Base-by-base conservation (phyloP, 2,797 vertebrate species). In the Eleutherodactylus coqui region DNA sequence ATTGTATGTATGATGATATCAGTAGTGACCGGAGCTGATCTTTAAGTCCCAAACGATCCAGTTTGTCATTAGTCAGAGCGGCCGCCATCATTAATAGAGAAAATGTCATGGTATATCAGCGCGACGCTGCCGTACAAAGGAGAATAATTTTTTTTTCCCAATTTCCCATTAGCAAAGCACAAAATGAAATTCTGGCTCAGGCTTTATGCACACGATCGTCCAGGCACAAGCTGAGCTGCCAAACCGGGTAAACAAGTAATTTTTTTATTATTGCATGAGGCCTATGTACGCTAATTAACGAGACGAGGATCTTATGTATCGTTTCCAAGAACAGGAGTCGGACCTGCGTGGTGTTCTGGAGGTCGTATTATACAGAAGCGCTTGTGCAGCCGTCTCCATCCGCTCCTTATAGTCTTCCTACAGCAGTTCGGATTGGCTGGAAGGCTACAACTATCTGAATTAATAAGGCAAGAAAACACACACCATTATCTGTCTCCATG, bases 401-500 rank as follows among this genome's bases (percentile, higher is more conserved):
- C 34, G 17, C 36, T 55, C 14, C 27, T 27, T 62, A 11, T 6
- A 14, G 55, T 16, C 19, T 11, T 60, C 49, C 80, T 34, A 2
- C 27, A 17, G 53, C 51, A 5, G 19, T 27, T 75, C 43, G 10
- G 62, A 77, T 77, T 84, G 58, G 43, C 73, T 53, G 58, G 24
- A 7, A 77, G 83, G 55, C 47, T 53, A 38, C 34, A 69, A 73
- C 47, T 24, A 67, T 84, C 32, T 41, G 75, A 67, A 84, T 77
- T 84, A 84, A 84, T 84, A 84, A 29, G 75, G 75, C 58, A 64
- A 51, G 32, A n/a, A 45, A 67, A 27, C 60, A 41, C 73, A 69
- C 43, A 27, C 60, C 83, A 77, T 83, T 83, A 83, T 83, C 81
- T 83, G 69, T 83, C 45, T 67, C 73, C 55, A 69, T 32, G 24